Base-by-base conservation (phyloP, 2,888 invertebrate species). In the Formica aserva region DNA sequence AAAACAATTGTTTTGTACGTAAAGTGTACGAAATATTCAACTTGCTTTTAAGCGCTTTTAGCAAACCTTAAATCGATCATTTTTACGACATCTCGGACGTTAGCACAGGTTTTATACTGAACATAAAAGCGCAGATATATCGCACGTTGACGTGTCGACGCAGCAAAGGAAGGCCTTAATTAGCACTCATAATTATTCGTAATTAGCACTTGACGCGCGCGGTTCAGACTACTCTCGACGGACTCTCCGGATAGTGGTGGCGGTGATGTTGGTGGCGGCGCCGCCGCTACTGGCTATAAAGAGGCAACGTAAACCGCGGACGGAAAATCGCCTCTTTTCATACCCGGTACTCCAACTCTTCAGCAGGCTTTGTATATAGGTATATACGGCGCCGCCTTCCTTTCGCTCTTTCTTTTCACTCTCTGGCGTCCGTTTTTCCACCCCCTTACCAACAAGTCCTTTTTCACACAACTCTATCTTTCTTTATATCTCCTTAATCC, bases 111-210 rank as follows among this genome's bases (percentile, higher is more conserved):
- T 89, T 90, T 89, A 89, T 84, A 67, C 82, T 55, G 76, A 55
- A 76, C 72, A 63, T 86, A 87, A 80, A 89, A 87, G 71, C 78
- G 66, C 41, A 41, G 48, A 82, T 82, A 71, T 63, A 80, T 84
- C 74, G 71, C 84, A 85, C 84, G 85, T 82, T 67, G 84, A 82
- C 74, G 83, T 76, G 32, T 78, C 65, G 82, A 66, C 69, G 71
- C 72, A 55, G 83, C 86, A 89, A 88, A 91, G 90, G 86, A 86
- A 85, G 80, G 85, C 89, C 88, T 92, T 92, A 92, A 92, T 92
- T 92, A 92, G 91, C 87, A 89, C 91, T 91, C 92, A 85, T 92
- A 92, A 92, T 92, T 92, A 92, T 91, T 91, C 91, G 88, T 92
- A 92, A 92, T 92, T 92, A 92, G 90, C 88, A 89, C 90, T 91